phyloP scores from a whole-genome alignment of 2,888 invertebrate genomes.

The Electrophaes corylata region DNA sequence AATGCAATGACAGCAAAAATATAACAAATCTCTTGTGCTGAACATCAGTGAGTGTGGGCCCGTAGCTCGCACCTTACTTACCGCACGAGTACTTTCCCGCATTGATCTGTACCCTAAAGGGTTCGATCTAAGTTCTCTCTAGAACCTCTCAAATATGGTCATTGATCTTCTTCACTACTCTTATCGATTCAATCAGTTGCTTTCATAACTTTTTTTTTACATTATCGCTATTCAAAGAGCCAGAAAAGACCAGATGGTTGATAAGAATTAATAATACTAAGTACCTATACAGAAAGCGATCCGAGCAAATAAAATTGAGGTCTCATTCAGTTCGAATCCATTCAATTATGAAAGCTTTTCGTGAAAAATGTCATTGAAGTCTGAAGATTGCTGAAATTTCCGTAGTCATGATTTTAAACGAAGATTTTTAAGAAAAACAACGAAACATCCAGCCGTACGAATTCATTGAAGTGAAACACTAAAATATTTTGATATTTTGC shows the following conservation, averaged over 20 bases:
- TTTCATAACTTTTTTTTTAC: slow-evolving; percentile 44
- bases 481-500: background rate
- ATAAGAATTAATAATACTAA: slow-evolving; percentile 63
- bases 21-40: background rate
- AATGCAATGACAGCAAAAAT: background rate
- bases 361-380: slow-evolving; percentile 37
- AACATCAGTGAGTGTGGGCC: slow-evolving; percentile 5
- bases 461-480: background rate
- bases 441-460: background rate
- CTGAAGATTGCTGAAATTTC: slow-evolving; percentile 35
- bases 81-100: slow-evolving; percentile 39
- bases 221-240: slow-evolving; percentile 46
- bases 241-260: slow-evolving; percentile 43
- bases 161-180: slow-evolving; percentile 60
- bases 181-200: slow-evolving; percentile 74
- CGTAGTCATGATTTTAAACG: slow-evolving; percentile 34
- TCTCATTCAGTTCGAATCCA: slow-evolving; percentile 39
- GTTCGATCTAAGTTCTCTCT: slow-evolving; percentile 65
- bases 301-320: slow-evolving; percentile 44
- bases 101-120: slow-evolving; percentile 73
- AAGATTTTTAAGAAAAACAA: slow-evolving; percentile 14
- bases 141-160: slow-evolving; percentile 70
- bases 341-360: slow-evolving; percentile 47
- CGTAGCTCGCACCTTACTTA: slow-evolving; percentile 37
- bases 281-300: slow-evolving; percentile 45